A percentile compares a stretch with the other conserved stretches of the same genome.
Conservation (phyloP, 2,888 invertebrate genomes). For the Nasonia oneida region DNA sequence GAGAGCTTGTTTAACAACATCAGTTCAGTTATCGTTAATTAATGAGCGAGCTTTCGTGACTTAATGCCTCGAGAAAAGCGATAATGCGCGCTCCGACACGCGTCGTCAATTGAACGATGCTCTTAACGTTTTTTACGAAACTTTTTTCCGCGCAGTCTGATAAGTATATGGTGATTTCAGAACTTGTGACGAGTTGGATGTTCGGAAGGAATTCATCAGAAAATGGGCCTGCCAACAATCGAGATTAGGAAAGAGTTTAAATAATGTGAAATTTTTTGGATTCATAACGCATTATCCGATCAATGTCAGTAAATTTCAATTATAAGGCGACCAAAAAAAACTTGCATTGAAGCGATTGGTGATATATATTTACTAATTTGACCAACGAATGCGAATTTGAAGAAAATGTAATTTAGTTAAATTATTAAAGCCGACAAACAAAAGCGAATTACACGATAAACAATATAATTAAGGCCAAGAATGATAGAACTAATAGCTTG, state of each 20-base stretch:
- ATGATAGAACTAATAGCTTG: conserved; percentile 21
- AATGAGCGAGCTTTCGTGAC: conserved; percentile 59
- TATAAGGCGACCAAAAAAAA: too few species aligned
- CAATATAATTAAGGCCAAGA: background rate
- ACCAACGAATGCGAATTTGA: too few species aligned
- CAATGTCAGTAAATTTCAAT: background rate
- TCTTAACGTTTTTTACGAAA: conserved; percentile 27
- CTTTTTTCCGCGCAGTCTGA: background rate
- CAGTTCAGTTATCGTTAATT: conserved; percentile 60
- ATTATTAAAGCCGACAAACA: background rate
- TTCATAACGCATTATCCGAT: background rate
- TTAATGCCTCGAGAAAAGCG: conserved; percentile 42
- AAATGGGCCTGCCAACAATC: background rate
- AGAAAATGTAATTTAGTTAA: background rate
- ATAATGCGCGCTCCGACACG: conserved; percentile 69
- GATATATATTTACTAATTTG: background rate
- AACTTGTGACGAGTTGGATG: conserved; percentile 6
- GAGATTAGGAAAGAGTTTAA: background rate
- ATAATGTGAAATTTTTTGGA: conserved; percentile 22
- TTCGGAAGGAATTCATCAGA: background rate
- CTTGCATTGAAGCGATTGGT: too few species aligned
- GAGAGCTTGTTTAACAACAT: conserved; percentile 48
- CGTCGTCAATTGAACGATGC: conserved; percentile 66
- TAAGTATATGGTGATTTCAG: conserved; percentile 15
- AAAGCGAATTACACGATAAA: conserved; percentile 7